A percentile compares a stretch with the other conserved stretches of the same genome.
phyloP scores from a whole-genome alignment of 2,797 vertebrate species.

The Pseudochirops cupreus region DNA sequence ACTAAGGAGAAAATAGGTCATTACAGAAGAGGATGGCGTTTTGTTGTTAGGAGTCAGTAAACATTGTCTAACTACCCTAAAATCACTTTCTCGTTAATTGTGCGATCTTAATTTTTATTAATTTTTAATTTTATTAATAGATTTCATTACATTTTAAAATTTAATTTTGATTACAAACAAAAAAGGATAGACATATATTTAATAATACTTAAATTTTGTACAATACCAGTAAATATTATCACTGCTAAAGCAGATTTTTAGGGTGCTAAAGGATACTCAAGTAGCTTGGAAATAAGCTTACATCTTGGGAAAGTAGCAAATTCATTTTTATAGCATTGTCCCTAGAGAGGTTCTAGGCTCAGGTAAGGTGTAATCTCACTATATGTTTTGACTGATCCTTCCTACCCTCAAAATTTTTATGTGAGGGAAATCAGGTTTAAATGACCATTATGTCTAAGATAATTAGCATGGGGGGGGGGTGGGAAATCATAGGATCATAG shows the following conservation, averaged over 20 bases:
- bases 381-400: not conserved
- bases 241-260: not conserved
- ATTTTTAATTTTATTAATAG: not conserved
- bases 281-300: too few relatives aligned
- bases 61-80: not conserved
- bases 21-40: not conserved
- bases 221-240: not conserved
- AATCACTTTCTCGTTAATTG: not conserved
- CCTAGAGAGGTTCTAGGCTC: too few relatives aligned
- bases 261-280: not conserved
- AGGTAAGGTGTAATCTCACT: too few relatives aligned
- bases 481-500: not conserved
- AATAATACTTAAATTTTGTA: not conserved
- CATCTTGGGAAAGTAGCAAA: too few relatives aligned
- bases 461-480: not conserved
- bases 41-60: not conserved
- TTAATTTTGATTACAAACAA: not conserved
- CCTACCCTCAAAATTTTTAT: not conserved
- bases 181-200: not conserved
- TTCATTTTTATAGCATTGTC: too few relatives aligned
- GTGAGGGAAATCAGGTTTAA: not conserved
- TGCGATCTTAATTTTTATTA: not conserved
- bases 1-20: not conserved
- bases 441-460: not conserved
- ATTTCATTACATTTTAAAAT: too few relatives aligned